A percentile compares a stretch with the other conserved stretches of the same genome.
Conservation (phyloP, 2,888 invertebrate genomes). For the Anorthoa munda region DNA sequence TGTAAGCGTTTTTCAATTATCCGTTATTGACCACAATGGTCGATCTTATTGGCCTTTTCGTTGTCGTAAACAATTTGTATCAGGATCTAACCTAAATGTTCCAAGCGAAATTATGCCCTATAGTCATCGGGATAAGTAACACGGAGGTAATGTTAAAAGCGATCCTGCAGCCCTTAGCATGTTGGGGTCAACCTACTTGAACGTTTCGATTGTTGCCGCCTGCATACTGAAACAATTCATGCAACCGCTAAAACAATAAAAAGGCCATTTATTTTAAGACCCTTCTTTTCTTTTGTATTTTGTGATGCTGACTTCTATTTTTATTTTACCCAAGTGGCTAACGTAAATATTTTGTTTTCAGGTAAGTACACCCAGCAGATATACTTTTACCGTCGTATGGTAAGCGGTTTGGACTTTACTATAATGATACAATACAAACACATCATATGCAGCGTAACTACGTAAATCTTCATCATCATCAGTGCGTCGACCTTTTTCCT, state of each 20-base stretch:
- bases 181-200: constrained; percentile 81
- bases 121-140: constrained; percentile 64
- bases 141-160: constrained; percentile 67
- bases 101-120: constrained; percentile 70
- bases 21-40: constrained; percentile 89
- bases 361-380: constrained; percentile 79
- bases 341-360: constrained; percentile 75
- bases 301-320: constrained; percentile 46
- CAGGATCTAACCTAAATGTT: constrained; percentile 64
- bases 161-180: constrained; percentile 76
- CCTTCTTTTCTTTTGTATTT: constrained; percentile 50
- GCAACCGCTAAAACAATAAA: constrained; percentile 82
- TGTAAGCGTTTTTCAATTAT: constrained; percentile 90
- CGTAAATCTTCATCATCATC: constrained; percentile 59
- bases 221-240: constrained; percentile 77
- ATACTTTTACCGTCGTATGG: constrained; percentile 32
- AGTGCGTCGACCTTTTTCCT: constrained; percentile 48
- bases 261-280: constrained; percentile 53
- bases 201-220: constrained; percentile 81
- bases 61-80: constrained; percentile 84
- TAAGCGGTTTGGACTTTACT: constrained; percentile 11
- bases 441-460: not conserved
- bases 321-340: constrained; percentile 50
- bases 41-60: constrained; percentile 86
- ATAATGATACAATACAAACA: constrained; percentile 9